Conservation (phyloP, 2,888 invertebrate genomes). For the Andrena flavipes region DNA sequence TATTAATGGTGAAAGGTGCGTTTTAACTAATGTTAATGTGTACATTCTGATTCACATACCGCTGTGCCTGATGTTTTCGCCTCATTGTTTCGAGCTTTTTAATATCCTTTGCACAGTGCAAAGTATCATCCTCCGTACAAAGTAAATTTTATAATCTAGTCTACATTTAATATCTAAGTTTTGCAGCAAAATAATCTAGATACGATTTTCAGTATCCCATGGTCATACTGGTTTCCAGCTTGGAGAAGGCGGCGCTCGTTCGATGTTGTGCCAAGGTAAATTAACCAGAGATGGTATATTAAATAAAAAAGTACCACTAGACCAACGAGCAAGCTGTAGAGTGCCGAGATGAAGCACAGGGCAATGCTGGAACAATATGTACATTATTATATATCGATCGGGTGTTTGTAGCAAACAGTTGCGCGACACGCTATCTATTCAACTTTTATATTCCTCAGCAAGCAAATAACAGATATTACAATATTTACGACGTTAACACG, state of each 20-base stretch:
- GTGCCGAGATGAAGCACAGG: slow-evolving; percentile 84
- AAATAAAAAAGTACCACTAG: slow-evolving; percentile 81
- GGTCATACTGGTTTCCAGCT: slow-evolving; percentile 69
- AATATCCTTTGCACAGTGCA: slow-evolving; percentile 31
- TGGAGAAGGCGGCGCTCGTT: slow-evolving; percentile 76
- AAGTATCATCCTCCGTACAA: slow-evolving; percentile 41
- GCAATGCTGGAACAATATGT: slow-evolving; percentile 84
- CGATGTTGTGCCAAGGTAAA: slow-evolving; percentile 79
- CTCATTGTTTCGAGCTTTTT: slow-evolving; percentile 38
- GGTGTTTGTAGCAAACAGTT: slow-evolving; percentile 57
- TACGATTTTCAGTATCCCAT: slow-evolving; percentile 75
- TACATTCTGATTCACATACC: slow-evolving; percentile 39
- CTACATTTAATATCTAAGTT: slow-evolving; percentile 68
- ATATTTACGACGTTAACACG: slow-evolving; percentile 64
- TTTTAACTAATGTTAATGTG: slow-evolving; percentile 32
- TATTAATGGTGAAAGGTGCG: slow-evolving; percentile 18
- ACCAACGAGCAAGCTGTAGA: slow-evolving; percentile 84
- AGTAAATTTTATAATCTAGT: slow-evolving; percentile 54
- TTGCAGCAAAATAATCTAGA: slow-evolving; percentile 79
- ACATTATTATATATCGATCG: slow-evolving; percentile 68
- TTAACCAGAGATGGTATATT: slow-evolving; percentile 83
- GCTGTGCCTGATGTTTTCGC: slow-evolving; percentile 29
- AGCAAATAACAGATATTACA: slow-evolving; percentile 72
- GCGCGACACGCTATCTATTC: slow-evolving; percentile 68
- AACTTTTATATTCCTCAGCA: slow-evolving; percentile 63